A percentile compares a stretch with the other conserved stretches of the same genome.
Evolutionary conservation across 2,113 vertebrate genomes (phyloP).

Genomic region (Procavia capensis): DNA sequence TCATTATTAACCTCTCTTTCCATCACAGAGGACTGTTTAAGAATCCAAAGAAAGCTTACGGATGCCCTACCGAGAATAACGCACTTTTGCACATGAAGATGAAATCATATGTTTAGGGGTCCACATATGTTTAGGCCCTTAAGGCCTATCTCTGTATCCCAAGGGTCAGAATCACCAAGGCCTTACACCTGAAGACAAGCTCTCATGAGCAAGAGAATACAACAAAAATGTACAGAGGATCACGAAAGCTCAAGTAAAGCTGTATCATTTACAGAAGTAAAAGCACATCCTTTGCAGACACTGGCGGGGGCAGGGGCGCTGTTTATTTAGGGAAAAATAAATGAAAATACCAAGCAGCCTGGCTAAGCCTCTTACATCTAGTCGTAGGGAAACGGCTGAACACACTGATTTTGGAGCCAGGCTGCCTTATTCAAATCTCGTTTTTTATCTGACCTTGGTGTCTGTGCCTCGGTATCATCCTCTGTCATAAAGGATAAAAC

Average conservation of each 20-base stretch:
- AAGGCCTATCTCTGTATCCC: neutral
- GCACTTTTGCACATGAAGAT: neutral
- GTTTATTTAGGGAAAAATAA: neutral
- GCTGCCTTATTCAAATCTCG: neutral
- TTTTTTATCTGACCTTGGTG: neutral
- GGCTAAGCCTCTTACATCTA: neutral
- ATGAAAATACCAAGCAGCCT: neutral
- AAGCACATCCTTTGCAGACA: conserved; percentile 30
- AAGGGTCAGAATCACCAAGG: neutral
- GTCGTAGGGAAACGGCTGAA: neutral
- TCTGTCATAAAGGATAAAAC: neutral
- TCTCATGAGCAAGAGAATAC: conserved; percentile 24
- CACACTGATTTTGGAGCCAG: neutral
- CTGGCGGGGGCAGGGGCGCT: neutral
- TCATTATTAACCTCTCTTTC: neutral
- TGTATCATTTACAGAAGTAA: conserved; percentile 29
- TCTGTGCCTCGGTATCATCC: conserved; percentile 11
- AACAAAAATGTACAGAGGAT: neutral
- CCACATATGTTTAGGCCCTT: neutral
- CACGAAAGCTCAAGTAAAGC: conserved; percentile 9
- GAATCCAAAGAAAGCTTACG: neutral
- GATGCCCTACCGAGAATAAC: conserved; percentile 3
- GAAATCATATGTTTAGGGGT: neutral
- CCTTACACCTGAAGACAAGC: neutral
- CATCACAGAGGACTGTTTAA: neutral